A percentile compares a stretch with the other conserved stretches of the same genome.
Evolutionary conservation across 2,888 invertebrate genomes (phyloP).

Genomic region (Drosophila demipolita): DNA sequence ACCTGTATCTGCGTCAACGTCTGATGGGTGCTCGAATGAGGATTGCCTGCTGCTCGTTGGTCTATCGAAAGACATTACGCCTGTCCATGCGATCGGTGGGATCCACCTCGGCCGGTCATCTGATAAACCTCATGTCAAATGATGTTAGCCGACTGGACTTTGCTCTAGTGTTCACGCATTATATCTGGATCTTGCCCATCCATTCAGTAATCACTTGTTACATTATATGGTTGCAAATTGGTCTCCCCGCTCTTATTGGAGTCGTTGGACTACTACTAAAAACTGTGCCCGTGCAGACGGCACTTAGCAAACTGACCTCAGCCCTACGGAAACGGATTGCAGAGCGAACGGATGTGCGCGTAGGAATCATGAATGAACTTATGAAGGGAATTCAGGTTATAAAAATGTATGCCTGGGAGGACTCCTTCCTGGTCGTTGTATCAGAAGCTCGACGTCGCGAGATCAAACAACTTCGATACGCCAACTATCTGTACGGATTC

Average conservation of each 20-base stretch:
- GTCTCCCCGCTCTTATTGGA: constrained; percentile 91
- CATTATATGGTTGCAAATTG: constrained; percentile 91
- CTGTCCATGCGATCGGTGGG: constrained; percentile 90
- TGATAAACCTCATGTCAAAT: constrained; percentile 96
- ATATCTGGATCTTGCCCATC: constrained; percentile 94
- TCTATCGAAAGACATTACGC: constrained; percentile 87
- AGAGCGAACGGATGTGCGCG: constrained; percentile 93
- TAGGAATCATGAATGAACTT: constrained; percentile 97
- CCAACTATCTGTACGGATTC: constrained; percentile 88
- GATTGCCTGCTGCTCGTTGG: constrained; percentile 87
- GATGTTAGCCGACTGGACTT: constrained; percentile 97
- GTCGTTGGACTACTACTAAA: constrained; percentile 91
- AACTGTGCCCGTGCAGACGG: constrained; percentile 92
- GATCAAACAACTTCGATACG: constrained; percentile 87
- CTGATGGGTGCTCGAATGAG: constrained; percentile 88
- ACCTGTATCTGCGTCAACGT: constrained; percentile 82
- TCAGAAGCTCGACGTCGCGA: constrained; percentile 90
- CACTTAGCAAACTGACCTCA: constrained; percentile 83
- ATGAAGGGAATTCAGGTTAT: constrained; percentile 97
- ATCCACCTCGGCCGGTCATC: constrained; percentile 93
- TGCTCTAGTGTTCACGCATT: constrained; percentile 93
- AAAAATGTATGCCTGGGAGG: constrained; percentile 99
- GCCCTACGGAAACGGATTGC: constrained; percentile 91
- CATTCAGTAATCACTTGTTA: constrained; percentile 88
- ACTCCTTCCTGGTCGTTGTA: constrained; percentile 93